Evolutionary conservation across 2,888 invertebrate species (phyloP).

Genomic region (Thecophora atra): DNA sequence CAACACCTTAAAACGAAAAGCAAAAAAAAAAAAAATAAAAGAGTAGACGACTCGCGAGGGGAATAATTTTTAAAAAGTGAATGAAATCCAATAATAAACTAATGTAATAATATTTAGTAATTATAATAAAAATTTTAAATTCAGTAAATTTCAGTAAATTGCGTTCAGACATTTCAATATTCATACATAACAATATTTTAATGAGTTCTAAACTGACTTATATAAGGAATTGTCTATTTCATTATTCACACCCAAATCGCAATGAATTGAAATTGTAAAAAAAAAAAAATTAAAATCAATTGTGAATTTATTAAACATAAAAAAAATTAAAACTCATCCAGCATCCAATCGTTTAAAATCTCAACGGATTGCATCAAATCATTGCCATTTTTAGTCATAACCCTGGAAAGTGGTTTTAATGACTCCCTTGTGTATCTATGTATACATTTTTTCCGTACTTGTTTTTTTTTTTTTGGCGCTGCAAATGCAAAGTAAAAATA

Average conservation of each 20-base stretch:
- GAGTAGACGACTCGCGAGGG: neutral
- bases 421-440: neutral
- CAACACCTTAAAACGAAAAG: slow-evolving; percentile 21
- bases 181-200: too few relatives aligned
- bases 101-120: neutral
- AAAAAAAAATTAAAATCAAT: neutral
- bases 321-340: neutral
- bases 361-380: too few relatives aligned
- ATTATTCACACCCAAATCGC: too few relatives aligned
- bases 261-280: neutral
- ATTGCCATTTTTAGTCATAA: neutral
- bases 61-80: neutral
- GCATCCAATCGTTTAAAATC: too few relatives aligned
- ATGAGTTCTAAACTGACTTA: too few relatives aligned
- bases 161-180: too few relatives aligned
- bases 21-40: slow-evolving; percentile 13
- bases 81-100: neutral
- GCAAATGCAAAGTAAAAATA: too few relatives aligned
- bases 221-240: too few relatives aligned
- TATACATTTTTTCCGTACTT: neutral
- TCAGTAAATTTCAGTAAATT: too few relatives aligned
- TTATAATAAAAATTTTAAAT: too few relatives aligned
- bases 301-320: neutral
- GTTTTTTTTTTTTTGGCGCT: neutral
- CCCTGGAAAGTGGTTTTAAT: slow-evolving; percentile 16